A percentile compares a stretch with the other conserved stretches of the same genome.
Conservation (phyloP, 53 echinoderm and acorn worm genomes). For the Henricia sp. region DNA sequence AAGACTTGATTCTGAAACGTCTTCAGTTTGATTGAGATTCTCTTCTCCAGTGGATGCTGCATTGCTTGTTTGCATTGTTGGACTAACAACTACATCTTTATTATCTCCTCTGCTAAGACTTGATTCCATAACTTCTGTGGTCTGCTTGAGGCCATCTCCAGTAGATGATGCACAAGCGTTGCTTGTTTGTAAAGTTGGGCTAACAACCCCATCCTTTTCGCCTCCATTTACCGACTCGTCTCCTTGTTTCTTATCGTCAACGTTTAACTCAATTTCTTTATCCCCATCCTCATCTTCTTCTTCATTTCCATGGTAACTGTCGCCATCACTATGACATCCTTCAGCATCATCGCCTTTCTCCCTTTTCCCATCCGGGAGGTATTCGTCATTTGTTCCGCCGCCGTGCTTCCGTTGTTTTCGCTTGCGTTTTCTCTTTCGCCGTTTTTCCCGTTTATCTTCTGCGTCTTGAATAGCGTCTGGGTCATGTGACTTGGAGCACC, state of each 20-base stretch:
- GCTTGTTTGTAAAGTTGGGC: background rate
- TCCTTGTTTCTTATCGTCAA: background rate
- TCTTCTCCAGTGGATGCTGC: background rate
- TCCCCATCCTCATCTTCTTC: background rate
- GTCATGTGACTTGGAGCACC: constrained; percentile 86
- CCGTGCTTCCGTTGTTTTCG: constrained; percentile 62
- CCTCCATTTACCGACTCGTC: background rate
- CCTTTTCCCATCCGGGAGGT: background rate
- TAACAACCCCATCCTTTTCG: background rate
- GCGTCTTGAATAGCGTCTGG: constrained; percentile 85
- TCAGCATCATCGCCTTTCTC: constrained; percentile 13
- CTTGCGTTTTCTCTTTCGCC: constrained; percentile 78
- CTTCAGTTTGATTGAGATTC: too few relatives aligned
- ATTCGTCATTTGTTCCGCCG: constrained; percentile 25
- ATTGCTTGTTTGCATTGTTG: background rate
- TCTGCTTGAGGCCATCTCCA: too few relatives aligned
- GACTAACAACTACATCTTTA: background rate
- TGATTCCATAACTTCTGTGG: background rate
- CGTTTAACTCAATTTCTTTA: background rate
- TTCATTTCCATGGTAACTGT: constrained; percentile 4
- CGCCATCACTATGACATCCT: constrained; percentile 24
- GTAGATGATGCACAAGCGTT: background rate
- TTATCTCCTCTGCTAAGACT: constrained; percentile 29
- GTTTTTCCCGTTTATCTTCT: constrained; percentile 59
- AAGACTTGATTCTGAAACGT: background rate